phyloP scores from a whole-genome alignment of 1,140 invertebrate species.

The Eumeta japonica region DNA sequence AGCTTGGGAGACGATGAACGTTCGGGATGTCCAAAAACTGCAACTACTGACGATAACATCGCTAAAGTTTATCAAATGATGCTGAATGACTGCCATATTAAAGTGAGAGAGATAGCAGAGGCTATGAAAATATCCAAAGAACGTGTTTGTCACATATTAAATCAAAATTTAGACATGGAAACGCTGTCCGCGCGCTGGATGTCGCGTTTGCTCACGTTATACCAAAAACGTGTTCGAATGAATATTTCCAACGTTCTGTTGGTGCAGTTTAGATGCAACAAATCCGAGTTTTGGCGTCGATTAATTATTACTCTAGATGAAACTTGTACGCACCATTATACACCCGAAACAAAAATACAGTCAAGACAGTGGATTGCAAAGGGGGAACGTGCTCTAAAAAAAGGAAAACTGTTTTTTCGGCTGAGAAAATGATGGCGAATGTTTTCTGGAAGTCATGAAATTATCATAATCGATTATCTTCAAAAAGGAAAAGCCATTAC shows the following conservation, averaged over 20 bases:
- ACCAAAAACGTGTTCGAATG: too few relatives aligned
- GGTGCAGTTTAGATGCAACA: background rate
- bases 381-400: conserved; percentile 19
- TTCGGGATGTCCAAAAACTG: conserved; percentile 18
- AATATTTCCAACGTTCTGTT: too few relatives aligned
- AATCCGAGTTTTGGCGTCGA: conserved; percentile 17
- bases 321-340: conserved; percentile 41
- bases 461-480: conserved; percentile 25
- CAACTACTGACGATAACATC: too few relatives aligned
- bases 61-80: too few relatives aligned
- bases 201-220: too few relatives aligned
- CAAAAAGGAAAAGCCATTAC: conserved; percentile 26
- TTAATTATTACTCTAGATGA: conserved; percentile 36
- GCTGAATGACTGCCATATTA: conserved; percentile 10
- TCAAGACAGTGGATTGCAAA: conserved; percentile 26
- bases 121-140: too few relatives aligned
- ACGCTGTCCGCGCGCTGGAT: too few relatives aligned
- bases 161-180: too few relatives aligned
- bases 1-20: conserved; percentile 19
- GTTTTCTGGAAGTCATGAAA: background rate
- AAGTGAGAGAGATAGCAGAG: too few relatives aligned
- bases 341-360: conserved; percentile 30
- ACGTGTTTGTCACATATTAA: too few relatives aligned
- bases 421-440: conserved; percentile 9
- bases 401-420: conserved; percentile 9